Evolutionary conservation across 1,140 invertebrate species (phyloP), one percentile per base, ranked within the genome.

Genomic region (Megalopta genalis): DNA sequence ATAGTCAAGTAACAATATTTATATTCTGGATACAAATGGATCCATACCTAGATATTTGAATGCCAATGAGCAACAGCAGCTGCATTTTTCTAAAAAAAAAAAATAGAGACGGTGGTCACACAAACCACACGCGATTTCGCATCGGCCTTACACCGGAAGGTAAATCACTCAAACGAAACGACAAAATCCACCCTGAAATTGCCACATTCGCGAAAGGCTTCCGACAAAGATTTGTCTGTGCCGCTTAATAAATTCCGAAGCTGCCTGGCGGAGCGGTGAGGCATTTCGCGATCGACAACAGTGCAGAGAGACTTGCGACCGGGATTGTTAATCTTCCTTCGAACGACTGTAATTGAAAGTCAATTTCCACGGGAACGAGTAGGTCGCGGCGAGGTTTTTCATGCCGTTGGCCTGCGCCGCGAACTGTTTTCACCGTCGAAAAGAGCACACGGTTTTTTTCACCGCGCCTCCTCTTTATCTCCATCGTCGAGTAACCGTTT

Each of bases 401-500:
- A 64, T 73, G 66, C 64, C 54, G 32, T 25, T 37, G 67, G 74
- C 39, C 60, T 77, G 52, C 77, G 60, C 62, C 65, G 72, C 62
- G 67, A 54, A n/a, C 52, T 80, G 82, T 77, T 66, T 69, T 72
- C 70, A 77, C 70, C 72, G 73, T 73, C 80, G 64, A 73, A 81
- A 85, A 83, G 76, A 83, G 66, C 72, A 42, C 68, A 52, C 57
- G 59, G 32, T 60, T 62, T 74, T 64, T 77, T 85, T 64, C 84
- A 77, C 42, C 54, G 82, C 62, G 46, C 63, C 60, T 69, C 63
- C 63, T 72, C 73, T 86, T 83, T 86, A 83, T 86, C 84, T 86
- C 66, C 70, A 83, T 86, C 66, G 83, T 67, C 73, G 84, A 84
- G 80, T 82, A 86, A 85, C 80, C 80, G 84, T 86, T 86, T 86